A percentile compares a stretch with the other conserved stretches of the same genome.
phyloP scores from a whole-genome alignment of 2,113 vertebrate genomes.

The Atherinomorus stipes region DNA sequence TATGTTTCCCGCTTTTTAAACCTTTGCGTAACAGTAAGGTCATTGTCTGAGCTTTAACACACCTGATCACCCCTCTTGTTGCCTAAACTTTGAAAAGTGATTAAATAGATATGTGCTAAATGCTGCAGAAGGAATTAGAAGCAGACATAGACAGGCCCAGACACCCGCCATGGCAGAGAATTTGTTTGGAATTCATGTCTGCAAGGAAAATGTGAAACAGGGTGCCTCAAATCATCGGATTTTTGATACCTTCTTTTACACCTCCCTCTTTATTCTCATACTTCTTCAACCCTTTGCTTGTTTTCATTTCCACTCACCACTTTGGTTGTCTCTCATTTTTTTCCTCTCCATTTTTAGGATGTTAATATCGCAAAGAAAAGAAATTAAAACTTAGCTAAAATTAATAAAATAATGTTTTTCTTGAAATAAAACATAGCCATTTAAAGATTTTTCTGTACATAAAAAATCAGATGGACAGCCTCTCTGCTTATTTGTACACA shows the following conservation, averaged over 20 bases:
- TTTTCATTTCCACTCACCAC: neutral
- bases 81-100: constrained; percentile 35
- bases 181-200: constrained; percentile 92
- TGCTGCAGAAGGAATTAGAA: constrained; percentile 82
- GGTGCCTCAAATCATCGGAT: constrained; percentile 67
- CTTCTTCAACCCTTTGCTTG: neutral
- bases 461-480: constrained; percentile 13
- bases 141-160: constrained; percentile 83
- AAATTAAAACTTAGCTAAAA: neutral
- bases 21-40: neutral
- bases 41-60: neutral
- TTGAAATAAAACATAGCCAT: neutral
- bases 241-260: constrained; percentile 55
- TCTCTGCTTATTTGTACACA: constrained; percentile 29
- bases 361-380: neutral
- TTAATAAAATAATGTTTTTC: neutral
- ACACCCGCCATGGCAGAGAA: constrained; percentile 81
- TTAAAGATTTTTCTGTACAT: neutral
- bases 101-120: constrained; percentile 77
- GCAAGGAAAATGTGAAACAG: constrained; percentile 83
- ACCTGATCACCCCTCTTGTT: constrained; percentile 7
- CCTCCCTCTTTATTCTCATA: constrained; percentile 10
- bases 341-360: neutral
- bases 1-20: neutral
- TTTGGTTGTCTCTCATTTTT: neutral